Percentiles rank a stretch among this genome's conserved stretches.
Conservation (phyloP, 2,888 invertebrate species). For the Parnassius orleans region DNA sequence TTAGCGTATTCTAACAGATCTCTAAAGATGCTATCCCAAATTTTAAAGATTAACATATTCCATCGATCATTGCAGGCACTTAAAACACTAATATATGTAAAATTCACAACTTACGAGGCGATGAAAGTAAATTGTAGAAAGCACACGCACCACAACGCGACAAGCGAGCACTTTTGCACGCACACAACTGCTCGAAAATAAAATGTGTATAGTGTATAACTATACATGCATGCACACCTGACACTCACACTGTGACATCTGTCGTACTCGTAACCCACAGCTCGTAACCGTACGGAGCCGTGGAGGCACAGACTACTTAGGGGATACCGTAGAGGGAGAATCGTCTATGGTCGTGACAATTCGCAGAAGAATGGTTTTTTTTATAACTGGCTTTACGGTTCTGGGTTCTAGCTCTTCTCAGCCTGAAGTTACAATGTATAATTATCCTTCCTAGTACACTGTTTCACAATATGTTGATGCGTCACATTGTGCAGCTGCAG, state of each 20-base stretch:
- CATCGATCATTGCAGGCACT: slow-evolving; percentile 45
- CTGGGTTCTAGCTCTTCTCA: too few species aligned
- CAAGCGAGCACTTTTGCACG: slow-evolving; percentile 70
- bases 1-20: slow-evolving; percentile 45
- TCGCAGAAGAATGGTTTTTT: too few species aligned
- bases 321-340: too few species aligned
- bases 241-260: slow-evolving; percentile 31
- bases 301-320: too few species aligned
- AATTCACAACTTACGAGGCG: slow-evolving; percentile 78
- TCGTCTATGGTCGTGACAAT: too few species aligned
- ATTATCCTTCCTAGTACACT: too few species aligned
- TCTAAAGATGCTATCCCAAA: slow-evolving; percentile 31
- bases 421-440: too few species aligned
- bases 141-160: slow-evolving; percentile 76
- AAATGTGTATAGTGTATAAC: slow-evolving; percentile 33
- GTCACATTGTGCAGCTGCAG: too few species aligned
- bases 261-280: background rate
- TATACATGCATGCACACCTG: slow-evolving; percentile 23
- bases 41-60: slow-evolving; percentile 26
- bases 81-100: slow-evolving; percentile 58
- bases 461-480: too few species aligned
- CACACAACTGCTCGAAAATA: slow-evolving; percentile 56
- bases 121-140: slow-evolving; percentile 77
- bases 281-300: too few species aligned
- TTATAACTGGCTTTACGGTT: too few species aligned